Evolutionary conservation across 2,888 invertebrate species (phyloP), one percentile per base, ranked within the genome.

Genomic region (Tiliacea citrago): DNA sequence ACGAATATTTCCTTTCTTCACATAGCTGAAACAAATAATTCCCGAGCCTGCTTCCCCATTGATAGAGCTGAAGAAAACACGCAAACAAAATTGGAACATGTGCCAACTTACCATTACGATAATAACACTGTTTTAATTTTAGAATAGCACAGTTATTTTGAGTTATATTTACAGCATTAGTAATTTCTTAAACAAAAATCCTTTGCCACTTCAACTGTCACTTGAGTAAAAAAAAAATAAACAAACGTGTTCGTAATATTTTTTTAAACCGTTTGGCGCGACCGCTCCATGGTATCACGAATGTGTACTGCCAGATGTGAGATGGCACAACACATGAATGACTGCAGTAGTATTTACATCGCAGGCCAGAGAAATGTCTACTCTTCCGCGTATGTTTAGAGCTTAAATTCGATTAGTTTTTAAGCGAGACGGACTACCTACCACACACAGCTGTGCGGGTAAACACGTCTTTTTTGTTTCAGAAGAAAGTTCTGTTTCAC

Each of bases 91-190:
- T 61, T 16, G 62, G 63, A 82, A 81, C 77, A 74, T 72, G 73
- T 88, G 84, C 87, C 88, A 88, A 89, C 89, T 89, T 88, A 89
- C 89, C 89, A 89, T 89, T 79, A 75, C 68, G 85, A 75, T 71
- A 62, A 61, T 53, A 58, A 47, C 63, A 71, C 66, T 39, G 53
- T 67, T 73, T 69, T 79, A 83, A 75, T 60, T 73, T 79, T 77
- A 83, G 75, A 81, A 67, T 47, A 58, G 16, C 68, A 73, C 63
- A 63, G 49, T 62, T 65, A 67, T 68, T 76, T 77, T 47, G 63
- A 79, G 47, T 73, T 62, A 8, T 75, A 63, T 69, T 65, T 21
- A 57, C 65, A 75, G 68, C 66, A 75, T 47, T 66, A 45, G 9
- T 42, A 51, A 29, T 73, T 67, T 61, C 39, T 67, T 68, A 53